phyloP scores from a whole-genome alignment of 2,113 vertebrate genomes.

The Zonotrichia leucophrys region DNA sequence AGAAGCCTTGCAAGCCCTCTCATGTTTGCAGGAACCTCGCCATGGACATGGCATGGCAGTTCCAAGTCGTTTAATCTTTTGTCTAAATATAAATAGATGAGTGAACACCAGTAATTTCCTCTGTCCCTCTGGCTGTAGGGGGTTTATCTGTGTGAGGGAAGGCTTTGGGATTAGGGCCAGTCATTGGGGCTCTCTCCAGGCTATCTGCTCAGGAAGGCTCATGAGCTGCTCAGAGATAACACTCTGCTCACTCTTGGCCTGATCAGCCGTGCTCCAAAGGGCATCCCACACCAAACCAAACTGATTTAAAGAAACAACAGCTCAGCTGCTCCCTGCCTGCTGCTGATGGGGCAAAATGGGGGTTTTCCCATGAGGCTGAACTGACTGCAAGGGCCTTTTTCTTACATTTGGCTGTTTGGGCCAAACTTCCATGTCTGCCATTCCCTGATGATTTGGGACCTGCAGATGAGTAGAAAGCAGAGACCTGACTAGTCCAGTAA shows the following conservation, averaged over 20 bases:
- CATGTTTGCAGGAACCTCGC: neutral
- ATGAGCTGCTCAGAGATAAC: constrained; percentile 42
- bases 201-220: constrained; percentile 36
- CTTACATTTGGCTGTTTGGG: neutral
- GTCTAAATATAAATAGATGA: constrained; percentile 66
- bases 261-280: neutral
- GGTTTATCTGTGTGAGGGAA: constrained; percentile 27
- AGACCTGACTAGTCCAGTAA: neutral
- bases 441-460: neutral
- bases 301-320: neutral
- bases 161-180: constrained; percentile 40
- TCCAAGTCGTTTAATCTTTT: constrained; percentile 57
- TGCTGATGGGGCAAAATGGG: neutral
- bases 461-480: neutral
- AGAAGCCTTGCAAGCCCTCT: neutral
- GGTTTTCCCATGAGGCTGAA: neutral
- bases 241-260: neutral
- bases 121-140: neutral
- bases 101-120: constrained; percentile 63
- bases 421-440: neutral
- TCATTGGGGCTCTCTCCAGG: neutral
- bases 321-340: neutral
- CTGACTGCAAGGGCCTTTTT: neutral
- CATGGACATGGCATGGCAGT: neutral
- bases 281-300: neutral